phyloP scores from a whole-genome alignment of 2,113 vertebrate species.

The Muntiacus muntjak region DNA sequence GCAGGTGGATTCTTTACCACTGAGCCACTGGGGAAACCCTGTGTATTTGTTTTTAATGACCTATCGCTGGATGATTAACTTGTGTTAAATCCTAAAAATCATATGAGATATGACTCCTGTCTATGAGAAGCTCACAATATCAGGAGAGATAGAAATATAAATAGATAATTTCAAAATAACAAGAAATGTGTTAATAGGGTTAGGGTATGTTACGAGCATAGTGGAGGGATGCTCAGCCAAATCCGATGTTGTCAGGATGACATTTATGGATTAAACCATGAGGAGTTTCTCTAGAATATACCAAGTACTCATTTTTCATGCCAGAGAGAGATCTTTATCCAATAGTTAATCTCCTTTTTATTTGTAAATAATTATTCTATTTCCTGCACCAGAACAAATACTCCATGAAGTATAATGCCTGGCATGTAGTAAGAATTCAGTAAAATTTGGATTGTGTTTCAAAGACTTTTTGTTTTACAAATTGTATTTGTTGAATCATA shows the following conservation, averaged over 20 bases:
- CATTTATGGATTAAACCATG: background rate
- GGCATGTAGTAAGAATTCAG: background rate
- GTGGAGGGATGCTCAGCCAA: background rate
- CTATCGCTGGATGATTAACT: background rate
- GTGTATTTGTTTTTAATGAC: background rate
- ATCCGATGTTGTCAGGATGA: background rate
- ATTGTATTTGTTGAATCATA: background rate
- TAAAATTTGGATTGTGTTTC: background rate
- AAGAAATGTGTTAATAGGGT: background rate
- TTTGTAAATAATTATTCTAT: background rate
- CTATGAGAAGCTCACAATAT: background rate
- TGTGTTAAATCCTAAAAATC: background rate
- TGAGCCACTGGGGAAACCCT: background rate
- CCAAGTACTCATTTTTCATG: background rate
- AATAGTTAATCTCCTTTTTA: background rate
- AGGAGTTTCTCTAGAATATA: background rate
- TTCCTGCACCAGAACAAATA: background rate
- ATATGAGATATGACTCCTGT: background rate
- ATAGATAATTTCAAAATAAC: background rate
- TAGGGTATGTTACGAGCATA: background rate
- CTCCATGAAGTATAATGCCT: background rate
- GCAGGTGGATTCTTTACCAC: background rate
- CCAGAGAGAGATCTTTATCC: background rate
- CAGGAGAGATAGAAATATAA: background rate
- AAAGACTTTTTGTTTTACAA: background rate